phyloP scores from a whole-genome alignment of 2,888 invertebrate species.

The Andrena camellia region DNA sequence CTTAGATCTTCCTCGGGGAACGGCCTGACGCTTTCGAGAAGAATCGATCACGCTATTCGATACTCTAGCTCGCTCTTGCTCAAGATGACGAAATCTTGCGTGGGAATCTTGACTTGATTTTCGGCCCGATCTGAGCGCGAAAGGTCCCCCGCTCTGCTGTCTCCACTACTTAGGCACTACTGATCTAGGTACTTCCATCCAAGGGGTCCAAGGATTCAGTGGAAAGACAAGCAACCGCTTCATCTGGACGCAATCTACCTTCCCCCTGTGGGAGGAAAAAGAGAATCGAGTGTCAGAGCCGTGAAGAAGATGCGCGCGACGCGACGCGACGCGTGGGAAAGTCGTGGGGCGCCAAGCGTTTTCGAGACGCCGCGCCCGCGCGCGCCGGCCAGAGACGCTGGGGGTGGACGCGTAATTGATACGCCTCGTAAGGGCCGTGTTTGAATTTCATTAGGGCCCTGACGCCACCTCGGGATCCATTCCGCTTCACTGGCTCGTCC shows the following conservation, averaged over 20 bases:
- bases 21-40: not conserved
- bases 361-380: conserved; percentile 35
- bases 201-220: too few species aligned
- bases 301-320: conserved; percentile 27
- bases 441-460: conserved; percentile 73
- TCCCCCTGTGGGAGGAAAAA: not conserved
- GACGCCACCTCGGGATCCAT: conserved; percentile 58
- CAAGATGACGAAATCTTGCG: too few species aligned
- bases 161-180: too few species aligned
- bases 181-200: too few species aligned
- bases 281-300: conserved; percentile 16
- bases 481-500: conserved; percentile 56
- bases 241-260: not conserved
- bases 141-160: too few species aligned
- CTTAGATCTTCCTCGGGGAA: conserved; percentile 9
- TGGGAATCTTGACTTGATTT: too few species aligned
- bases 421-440: conserved; percentile 64
- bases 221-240: too few species aligned
- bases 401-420: conserved; percentile 74
- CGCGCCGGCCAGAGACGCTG: conserved; percentile 49
- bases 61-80: not conserved
- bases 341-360: conserved; percentile 69
- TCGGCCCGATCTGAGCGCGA: too few species aligned
- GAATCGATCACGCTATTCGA: not conserved
- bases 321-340: conserved; percentile 65